Conservation (phyloP, 2,113 vertebrate genomes). For the Peromyscus polionotus region DNA sequence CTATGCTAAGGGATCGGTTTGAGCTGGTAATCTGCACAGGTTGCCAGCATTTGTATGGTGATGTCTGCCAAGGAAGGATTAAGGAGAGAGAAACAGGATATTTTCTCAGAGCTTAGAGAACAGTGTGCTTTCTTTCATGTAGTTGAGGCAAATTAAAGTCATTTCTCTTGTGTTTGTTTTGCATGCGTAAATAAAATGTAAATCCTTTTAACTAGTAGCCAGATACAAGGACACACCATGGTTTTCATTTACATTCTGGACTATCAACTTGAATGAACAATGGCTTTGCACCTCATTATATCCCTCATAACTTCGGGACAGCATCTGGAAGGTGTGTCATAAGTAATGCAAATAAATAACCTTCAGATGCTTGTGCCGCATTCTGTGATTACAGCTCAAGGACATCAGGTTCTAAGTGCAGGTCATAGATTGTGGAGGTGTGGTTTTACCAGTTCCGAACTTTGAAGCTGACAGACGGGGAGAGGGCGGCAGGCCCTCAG, state of each 20-base stretch:
- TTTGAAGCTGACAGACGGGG: neutral
- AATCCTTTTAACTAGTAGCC: neutral
- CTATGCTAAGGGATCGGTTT: neutral
- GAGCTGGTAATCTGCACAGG: neutral
- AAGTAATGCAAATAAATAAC: neutral
- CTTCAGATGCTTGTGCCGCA: neutral
- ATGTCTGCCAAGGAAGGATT: conserved; percentile 1
- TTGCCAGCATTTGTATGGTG: neutral
- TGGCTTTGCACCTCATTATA: neutral
- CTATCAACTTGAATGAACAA: neutral
- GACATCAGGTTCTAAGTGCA: neutral
- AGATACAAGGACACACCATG: neutral
- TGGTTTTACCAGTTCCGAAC: neutral
- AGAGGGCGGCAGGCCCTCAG: neutral
- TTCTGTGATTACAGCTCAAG: neutral
- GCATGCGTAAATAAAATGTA: neutral
- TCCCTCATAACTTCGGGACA: neutral
- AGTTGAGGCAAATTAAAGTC: conserved; percentile 5
- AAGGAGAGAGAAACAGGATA: neutral
- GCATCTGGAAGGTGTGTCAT: neutral
- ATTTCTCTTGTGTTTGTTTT: conserved; percentile 35
- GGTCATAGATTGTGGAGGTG: neutral
- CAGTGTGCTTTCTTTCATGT: conserved; percentile 45
- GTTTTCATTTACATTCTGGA: neutral
- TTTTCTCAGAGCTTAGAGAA: conserved; percentile 18